Base-by-base conservation (phyloP, 2,113 vertebrate species). In the Lipophrys pholis region DNA sequence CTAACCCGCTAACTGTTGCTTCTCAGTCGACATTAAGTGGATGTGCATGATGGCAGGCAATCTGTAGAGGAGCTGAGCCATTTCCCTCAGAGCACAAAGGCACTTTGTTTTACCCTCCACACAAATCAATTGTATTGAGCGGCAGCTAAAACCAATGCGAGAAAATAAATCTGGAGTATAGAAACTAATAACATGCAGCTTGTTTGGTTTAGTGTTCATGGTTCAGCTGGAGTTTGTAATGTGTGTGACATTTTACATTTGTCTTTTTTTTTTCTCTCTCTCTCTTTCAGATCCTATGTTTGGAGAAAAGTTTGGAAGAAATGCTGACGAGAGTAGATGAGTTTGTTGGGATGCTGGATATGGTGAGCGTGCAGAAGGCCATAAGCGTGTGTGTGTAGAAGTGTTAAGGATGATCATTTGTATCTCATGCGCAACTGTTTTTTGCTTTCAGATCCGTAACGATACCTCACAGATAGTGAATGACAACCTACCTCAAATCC, bases 331-430 rank as follows among this genome's bases (percentile, higher is more conserved):
- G 96, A 78, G 97, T 98, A 62, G 97, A 99, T 86, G 97, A 98
- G 85, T 99, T 98, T 87, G 96, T 97, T 69, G 97, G 96, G 56
- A 96, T 99, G 97, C 90, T 99, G 71, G 97, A 99, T 80, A 96
- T 99, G 96, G 95, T 99, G 87, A 1, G 90, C 1, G 5, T 16
- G 17, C 3, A 14, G 8, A 41, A 6, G 8, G 30, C 58, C 11
- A 30, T 7, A 39, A 46, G 53, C 17, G 0, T 9, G 5, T 51
- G n/a, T 65, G 21, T 46, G 8, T 5, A 48, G 2, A 30, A 30
- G 21, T 46, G 8, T 5, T 51, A 5, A 0, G 3, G 42, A 6
- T 41, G 0, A 48, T 56, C 21, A 36, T 58, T 11, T 8, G 1
- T 61, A 41, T 61, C 43, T 12, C 0, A 38, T 48, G 2, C 6